These are phyloP conservation scores for Tiphia femorata DNA, from an alignment of 2,888 invertebrate genomes.

Conservation along the genomic window DNA sequence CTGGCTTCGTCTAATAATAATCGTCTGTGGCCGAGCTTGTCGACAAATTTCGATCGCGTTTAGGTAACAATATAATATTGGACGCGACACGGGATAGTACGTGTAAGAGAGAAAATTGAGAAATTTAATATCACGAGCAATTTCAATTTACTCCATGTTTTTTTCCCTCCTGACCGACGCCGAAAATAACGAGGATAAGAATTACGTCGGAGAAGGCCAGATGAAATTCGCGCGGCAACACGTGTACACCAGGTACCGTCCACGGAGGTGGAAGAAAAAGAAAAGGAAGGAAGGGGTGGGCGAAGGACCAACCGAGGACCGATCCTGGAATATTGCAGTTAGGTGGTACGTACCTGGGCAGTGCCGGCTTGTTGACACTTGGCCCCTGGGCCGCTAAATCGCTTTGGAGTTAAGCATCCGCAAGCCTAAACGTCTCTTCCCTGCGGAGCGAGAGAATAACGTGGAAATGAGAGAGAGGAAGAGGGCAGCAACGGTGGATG, in stretches of 20 bases:
- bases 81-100: background rate
- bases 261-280: constrained; percentile 4
- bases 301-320: constrained; percentile 22
- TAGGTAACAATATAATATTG: too few relatives aligned
- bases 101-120: background rate
- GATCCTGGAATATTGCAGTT: constrained; percentile 31
- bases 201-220: too few relatives aligned
- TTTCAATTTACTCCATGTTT: too few relatives aligned
- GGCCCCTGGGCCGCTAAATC: constrained; percentile 64
- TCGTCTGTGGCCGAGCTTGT: too few relatives aligned
- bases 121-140: too few relatives aligned
- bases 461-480: constrained; percentile 33
- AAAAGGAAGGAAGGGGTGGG: constrained; percentile 19
- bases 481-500: constrained; percentile 4
- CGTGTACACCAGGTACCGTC: too few relatives aligned
- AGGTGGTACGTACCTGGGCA: constrained; percentile 48
- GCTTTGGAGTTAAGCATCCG: constrained; percentile 59
- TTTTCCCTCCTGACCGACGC: too few relatives aligned
- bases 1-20: too few relatives aligned
- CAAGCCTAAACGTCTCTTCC: constrained; percentile 61
- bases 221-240: constrained; percentile 19
- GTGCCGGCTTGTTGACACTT: constrained; percentile 64
- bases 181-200: too few relatives aligned
- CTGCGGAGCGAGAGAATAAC: constrained; percentile 56
- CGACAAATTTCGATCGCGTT: too few relatives aligned